Conservation (phyloP, 2,888 invertebrate genomes). For the Hoplodrina blanda region DNA sequence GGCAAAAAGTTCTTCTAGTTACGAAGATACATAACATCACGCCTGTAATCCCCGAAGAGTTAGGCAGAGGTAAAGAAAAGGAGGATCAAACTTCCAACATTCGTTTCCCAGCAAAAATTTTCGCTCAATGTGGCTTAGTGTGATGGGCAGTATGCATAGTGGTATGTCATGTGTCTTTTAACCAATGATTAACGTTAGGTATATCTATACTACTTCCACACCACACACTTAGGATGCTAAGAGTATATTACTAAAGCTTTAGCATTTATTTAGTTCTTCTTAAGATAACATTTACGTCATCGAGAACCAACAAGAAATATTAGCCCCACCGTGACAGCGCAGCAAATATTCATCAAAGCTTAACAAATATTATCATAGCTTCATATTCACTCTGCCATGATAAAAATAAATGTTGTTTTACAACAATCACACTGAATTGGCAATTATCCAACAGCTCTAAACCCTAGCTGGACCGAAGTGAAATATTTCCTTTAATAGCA, state of each 20-base stretch:
- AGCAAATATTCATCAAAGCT: constrained; percentile 32
- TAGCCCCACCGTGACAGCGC: constrained; percentile 2
- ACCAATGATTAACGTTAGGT: too few species aligned
- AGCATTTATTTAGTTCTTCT: not conserved
- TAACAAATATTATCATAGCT: constrained; percentile 14
- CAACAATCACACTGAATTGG: constrained; percentile 61
- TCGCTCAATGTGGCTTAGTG: too few species aligned
- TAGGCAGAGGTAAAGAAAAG: too few species aligned
- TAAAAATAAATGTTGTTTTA: constrained; percentile 50
- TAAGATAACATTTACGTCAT: not conserved
- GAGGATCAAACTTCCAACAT: too few species aligned
- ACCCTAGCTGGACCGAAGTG: constrained; percentile 49
- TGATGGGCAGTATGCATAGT: too few species aligned
- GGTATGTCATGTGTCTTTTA: too few species aligned
- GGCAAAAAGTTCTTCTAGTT: too few species aligned
- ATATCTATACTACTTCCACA: not conserved
- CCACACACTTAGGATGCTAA: not conserved
- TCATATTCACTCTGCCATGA: not conserved
- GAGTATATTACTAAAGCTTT: not conserved
- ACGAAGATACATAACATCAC: too few species aligned
- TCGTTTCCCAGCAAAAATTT: too few species aligned
- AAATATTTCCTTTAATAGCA: constrained; percentile 67
- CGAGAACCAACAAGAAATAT: not conserved
- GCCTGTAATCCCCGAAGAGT: too few species aligned
- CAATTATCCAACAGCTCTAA: constrained; percentile 60